These are phyloP conservation scores for Phrynosoma blainvillii DNA, from an alignment of 2,113 vertebrate species.

Conservation along the genomic window DNA sequence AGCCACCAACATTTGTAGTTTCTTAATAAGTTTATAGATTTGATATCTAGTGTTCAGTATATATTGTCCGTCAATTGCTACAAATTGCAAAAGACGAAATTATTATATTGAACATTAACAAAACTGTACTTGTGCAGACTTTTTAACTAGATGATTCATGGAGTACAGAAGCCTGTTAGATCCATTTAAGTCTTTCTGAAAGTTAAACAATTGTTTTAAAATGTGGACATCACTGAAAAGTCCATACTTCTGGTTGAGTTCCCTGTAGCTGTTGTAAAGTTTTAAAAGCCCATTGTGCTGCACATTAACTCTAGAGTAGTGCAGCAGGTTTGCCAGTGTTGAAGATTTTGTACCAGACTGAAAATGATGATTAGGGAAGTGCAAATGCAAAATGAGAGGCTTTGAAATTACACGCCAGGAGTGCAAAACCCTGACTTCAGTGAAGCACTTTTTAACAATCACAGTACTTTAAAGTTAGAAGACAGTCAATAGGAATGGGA, in stretches of 20 bases:
- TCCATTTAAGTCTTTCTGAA: too few relatives aligned
- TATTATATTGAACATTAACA: not conserved
- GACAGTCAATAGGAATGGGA: too few relatives aligned
- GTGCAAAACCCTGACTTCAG: not conserved
- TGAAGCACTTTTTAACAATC: not conserved
- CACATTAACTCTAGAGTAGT: not conserved
- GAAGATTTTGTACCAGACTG: not conserved
- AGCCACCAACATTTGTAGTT: fast-evolving
- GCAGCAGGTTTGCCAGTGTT: not conserved
- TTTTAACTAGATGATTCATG: not conserved
- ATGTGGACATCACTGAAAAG: not conserved
- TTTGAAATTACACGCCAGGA: not conserved
- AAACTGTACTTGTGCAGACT: not conserved
- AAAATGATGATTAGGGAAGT: not conserved
- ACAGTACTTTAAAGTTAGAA: not conserved
- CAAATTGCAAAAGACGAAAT: not conserved
- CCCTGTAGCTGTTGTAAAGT: not conserved
- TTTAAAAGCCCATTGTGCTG: not conserved
- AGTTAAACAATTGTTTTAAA: not conserved
- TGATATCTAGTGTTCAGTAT: not conserved
- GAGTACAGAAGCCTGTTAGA: not conserved
- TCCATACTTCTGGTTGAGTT: not conserved
- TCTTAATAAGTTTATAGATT: not conserved
- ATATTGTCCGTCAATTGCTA: not conserved
- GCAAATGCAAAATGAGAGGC: not conserved